Base-by-base conservation (phyloP, 2,113 vertebrate species). In the Mystacornis crossleyi region DNA sequence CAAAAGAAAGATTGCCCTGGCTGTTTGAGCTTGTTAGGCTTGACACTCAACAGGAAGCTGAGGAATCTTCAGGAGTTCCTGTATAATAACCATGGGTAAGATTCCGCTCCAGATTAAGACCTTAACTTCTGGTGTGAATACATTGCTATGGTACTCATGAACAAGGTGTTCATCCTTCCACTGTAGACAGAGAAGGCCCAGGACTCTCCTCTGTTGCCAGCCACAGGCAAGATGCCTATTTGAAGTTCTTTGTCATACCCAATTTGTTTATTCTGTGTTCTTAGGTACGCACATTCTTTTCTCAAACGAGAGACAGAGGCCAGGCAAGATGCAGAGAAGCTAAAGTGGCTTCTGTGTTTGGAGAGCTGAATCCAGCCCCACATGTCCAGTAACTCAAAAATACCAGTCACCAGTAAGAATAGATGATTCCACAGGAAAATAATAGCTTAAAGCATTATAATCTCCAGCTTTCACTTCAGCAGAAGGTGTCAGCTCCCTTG, bases 341-440 rank as follows among this genome's bases (percentile, higher is more conserved):
- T 45, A 48, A 79, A 74, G 38, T 10, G 16, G 1, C 9, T 17
- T 12, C 17, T 42, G 7, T 83, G n/a, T 86, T 45, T 77, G 20
- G 36, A 58, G 14, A 94, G 24, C 16, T 38, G 8, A 50, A 43
- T 83, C 23, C 16, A 66, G 64, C 45, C 25, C 14, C 45, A 36
- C 0, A 0, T 51, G 14, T 51, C 19, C 42, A 65, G 36, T 26
- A 70, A 47, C 11, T 78, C 55, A 55, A 60, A 62, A 47, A n/a
- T 55, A 28, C 48, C 19, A n/a, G 16, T 47, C 6, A 20, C 10
- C 29, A 64, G 6, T 31, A 67, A 82, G 40, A 62, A 55, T 2
- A 90, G n/a, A 70, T 58, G 47, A 83, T 64, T 10, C 31, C 17
- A 29, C 9, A 43, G 6, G n/a, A 70, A 70, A 60, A 55, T 18